A percentile compares a stretch with the other conserved stretches of the same genome.
These are phyloP conservation scores for Arctia plantaginis DNA, from an alignment of 2,888 invertebrate species.

Conservation along the genomic window DNA sequence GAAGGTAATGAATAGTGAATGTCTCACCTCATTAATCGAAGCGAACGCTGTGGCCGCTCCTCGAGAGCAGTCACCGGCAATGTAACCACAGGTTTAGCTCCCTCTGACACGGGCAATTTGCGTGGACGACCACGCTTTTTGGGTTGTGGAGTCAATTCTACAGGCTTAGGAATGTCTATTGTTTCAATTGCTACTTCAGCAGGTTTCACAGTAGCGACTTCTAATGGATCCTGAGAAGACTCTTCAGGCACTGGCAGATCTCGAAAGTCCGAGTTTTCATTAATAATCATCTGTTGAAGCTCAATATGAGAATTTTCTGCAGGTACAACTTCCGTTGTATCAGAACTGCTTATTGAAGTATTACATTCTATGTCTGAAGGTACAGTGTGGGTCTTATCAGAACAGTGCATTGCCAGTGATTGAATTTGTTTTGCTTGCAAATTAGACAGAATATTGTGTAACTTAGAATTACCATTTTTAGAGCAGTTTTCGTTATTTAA, in stretches of 20 bases:
- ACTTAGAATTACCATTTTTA: constrained; percentile 84
- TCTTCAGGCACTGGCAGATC: constrained; percentile 75
- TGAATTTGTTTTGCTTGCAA: constrained; percentile 80
- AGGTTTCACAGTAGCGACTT: constrained; percentile 66
- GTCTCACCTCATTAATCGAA: constrained; percentile 77
- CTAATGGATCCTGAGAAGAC: constrained; percentile 79
- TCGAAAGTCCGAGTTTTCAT: constrained; percentile 79
- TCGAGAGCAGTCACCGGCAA: constrained; percentile 78
- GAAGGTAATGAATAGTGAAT: not conserved
- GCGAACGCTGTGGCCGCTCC: constrained; percentile 81
- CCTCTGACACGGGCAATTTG: constrained; percentile 76
- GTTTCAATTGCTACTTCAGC: constrained; percentile 53
- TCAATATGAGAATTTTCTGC: constrained; percentile 70
- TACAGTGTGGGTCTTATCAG: constrained; percentile 65
- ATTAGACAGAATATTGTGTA: constrained; percentile 81
- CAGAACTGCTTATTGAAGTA: constrained; percentile 74
- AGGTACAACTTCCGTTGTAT: constrained; percentile 65
- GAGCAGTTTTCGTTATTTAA: constrained; percentile 81
- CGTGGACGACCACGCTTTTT: constrained; percentile 82
- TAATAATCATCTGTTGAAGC: constrained; percentile 78
- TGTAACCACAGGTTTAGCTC: constrained; percentile 61
- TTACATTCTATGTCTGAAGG: constrained; percentile 71
- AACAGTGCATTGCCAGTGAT: constrained; percentile 66
- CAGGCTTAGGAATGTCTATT: constrained; percentile 58
- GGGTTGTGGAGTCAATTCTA: constrained; percentile 76